Evolutionary conservation across 2,888 invertebrate species (phyloP).

Genomic region (Nemapogon koenigi): DNA sequence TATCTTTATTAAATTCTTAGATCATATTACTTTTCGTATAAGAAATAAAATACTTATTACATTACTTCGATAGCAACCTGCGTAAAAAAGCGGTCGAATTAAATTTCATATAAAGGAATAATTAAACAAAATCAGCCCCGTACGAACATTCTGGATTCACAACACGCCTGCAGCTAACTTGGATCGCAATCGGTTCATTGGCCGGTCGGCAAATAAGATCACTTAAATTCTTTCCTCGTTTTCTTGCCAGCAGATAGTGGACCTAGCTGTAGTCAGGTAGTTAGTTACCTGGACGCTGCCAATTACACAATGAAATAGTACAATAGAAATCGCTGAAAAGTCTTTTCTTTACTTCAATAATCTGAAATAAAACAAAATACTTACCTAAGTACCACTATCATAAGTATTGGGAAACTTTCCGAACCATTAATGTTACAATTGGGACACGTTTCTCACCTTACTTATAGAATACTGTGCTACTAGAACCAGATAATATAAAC

Average conservation of each 20-base stretch:
- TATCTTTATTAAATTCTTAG: too few relatives aligned
- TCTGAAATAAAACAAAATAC: not conserved
- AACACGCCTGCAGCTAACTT: conserved; percentile 37
- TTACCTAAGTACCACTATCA: not conserved
- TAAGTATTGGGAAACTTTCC: too few relatives aligned
- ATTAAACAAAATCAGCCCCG: conserved; percentile 43
- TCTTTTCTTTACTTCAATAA: conserved; percentile 2
- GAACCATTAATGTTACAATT: not conserved
- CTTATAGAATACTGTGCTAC: too few relatives aligned
- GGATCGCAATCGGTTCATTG: conserved; percentile 39
- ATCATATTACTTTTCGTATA: too few relatives aligned
- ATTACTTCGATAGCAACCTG: conserved; percentile 5
- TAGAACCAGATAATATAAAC: too few relatives aligned
- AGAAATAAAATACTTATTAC: not conserved
- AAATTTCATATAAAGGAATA: conserved; percentile 29
- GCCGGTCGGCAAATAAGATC: conserved; percentile 50
- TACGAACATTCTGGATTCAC: conserved; percentile 42
- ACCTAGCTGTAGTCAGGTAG: conserved; percentile 35
- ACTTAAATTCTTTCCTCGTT: conserved; percentile 57
- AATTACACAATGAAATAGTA: conserved; percentile 43
- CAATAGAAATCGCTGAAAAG: conserved; percentile 7
- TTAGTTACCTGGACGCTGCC: conserved; percentile 30
- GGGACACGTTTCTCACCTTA: too few relatives aligned
- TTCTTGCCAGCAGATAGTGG: conserved; percentile 44
- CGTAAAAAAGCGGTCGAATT: conserved; percentile 5